Base-by-base conservation (phyloP, 1,140 invertebrate species). In the Drosophila watanabei region DNA sequence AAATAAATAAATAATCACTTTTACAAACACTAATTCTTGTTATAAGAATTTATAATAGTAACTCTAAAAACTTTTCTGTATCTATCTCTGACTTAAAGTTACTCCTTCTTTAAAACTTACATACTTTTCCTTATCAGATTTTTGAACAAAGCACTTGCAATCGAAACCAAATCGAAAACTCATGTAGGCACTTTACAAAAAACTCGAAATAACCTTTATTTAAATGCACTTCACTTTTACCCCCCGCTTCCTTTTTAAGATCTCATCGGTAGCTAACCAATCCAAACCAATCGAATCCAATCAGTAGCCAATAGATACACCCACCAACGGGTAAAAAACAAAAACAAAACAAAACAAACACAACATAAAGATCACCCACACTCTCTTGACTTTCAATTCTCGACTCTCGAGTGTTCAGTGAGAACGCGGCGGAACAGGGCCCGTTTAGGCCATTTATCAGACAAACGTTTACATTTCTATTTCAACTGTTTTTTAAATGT, bases 401-500 rank as follows among this genome's bases (percentile, higher is more conserved):
- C 35, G 28, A 43, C 45, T 18, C 16, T 70, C 30, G 37, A 69
- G 46, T 52, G 63, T 43, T 43, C 70, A 58, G 68, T 73, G 70
- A 73, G 70, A 73, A 73, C 69, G 32, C 70, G 37, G 56, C 33
- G n/a, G 61, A 73, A 72, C 69, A 73, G 51, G 68, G 54, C 70
- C 68, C 54, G 54, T 73, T 73, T 73, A 52, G 54, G 69, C 70
- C 54, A 73, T 85, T 86, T 85, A 85, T 85, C 82, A 85, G 58
- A 49, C 35, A 49, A 72, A 71, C 70, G 76, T 76, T 84, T 80
- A 84, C 81, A 84, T 85, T 84, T 84, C 71, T 80, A 85, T 85
- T 86, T 71, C 49, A 69, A 86, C 56, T 69, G 82, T 78, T 81
- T 86, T 84, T 84, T 84, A 85, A 85, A 85, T 85, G 82, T 86